Evolutionary conservation across 2,113 vertebrate genomes (phyloP), one percentile per base, ranked within the genome.

Genomic region (Mesembrinibis cayennensis): DNA sequence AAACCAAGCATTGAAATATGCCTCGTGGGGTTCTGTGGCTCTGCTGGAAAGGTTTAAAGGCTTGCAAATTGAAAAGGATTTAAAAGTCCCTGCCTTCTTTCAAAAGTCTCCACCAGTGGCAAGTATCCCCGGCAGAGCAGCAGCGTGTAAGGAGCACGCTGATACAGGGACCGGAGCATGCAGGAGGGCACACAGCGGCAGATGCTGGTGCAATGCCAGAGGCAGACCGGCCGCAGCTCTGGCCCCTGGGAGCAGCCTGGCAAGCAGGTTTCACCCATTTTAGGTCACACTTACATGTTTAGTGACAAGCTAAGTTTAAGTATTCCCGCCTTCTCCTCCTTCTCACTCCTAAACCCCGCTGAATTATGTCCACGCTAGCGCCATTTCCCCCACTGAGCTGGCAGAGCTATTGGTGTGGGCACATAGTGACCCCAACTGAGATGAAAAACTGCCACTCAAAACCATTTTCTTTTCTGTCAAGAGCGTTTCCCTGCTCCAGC

Each of bases 101-200:
- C 25, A 70, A 30, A 73, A 74, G 42, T 27, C 44, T 82, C 19
- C 20, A 34, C 4, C n/a, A 53, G 53, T 0, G 1, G 12, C 44
- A 79, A 30, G 7, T 63, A 42, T 45, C 29, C 26, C 19, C 0
- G 0, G 18, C 0, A 1, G 29, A 78, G 47, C 59, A 69, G n/a
- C 38, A 25, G 21, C 0, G 0, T 7, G 20, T 61, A 38, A 69
- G 47, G 27, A 70, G 19, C 26, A 23, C 0, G 3, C 38, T 1
- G 2, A 13, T 14, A 12, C 8, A 0, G 2, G 26, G 34, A 53
- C 23, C 0, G 3, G 30, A 53, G 34, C 11, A 17, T 0, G 1
- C 22, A 40, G 40, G 53, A 55, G 12, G 16, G 16, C 38, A 58
- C 29, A 32, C 0, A 3, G 22, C 0, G 1, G 30, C 29, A 70